Conservation (phyloP, 2,888 invertebrate genomes). For the Meloe dianella region DNA sequence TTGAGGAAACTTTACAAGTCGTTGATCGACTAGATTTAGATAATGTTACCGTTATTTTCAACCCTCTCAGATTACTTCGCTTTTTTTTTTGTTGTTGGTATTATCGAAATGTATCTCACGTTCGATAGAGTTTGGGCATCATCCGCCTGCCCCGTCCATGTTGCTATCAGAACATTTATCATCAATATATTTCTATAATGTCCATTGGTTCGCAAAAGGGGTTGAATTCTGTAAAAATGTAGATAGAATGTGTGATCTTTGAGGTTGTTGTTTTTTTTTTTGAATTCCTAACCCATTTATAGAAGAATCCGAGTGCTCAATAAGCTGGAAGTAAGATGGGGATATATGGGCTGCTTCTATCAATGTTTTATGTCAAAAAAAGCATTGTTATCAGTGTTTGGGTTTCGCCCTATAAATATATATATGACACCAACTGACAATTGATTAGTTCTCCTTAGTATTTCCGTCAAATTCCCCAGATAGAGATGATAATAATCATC, state of each 20-base stretch:
- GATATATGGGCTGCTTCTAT: constrained; percentile 51
- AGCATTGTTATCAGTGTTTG: constrained; percentile 39
- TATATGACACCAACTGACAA: constrained; percentile 35
- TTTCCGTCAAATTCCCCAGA: constrained; percentile 18
- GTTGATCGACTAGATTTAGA: constrained; percentile 34
- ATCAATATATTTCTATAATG: constrained; percentile 53
- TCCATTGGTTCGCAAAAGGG: constrained; percentile 45
- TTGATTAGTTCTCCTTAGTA: constrained; percentile 26
- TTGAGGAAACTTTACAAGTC: not conserved
- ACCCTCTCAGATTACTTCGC: not conserved
- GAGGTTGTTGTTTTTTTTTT: constrained; percentile 32
- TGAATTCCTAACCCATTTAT: constrained; percentile 39
- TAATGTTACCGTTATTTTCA: constrained; percentile 28
- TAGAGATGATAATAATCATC: constrained; percentile 24
- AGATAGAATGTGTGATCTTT: constrained; percentile 51
- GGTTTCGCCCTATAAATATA: constrained; percentile 46
- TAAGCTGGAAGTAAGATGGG: constrained; percentile 50
- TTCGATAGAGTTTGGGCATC: constrained; percentile 50
- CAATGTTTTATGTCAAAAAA: constrained; percentile 47
- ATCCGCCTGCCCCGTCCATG: constrained; percentile 45
- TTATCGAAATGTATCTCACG: constrained; percentile 52
- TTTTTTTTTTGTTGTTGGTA: constrained; percentile 32
- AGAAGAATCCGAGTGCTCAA: constrained; percentile 48
- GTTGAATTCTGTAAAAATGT: constrained; percentile 49
- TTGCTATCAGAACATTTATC: constrained; percentile 51